phyloP scores from a whole-genome alignment of 53 echinoderm and acorn worm species.

The Temnopleurus reevesii region DNA sequence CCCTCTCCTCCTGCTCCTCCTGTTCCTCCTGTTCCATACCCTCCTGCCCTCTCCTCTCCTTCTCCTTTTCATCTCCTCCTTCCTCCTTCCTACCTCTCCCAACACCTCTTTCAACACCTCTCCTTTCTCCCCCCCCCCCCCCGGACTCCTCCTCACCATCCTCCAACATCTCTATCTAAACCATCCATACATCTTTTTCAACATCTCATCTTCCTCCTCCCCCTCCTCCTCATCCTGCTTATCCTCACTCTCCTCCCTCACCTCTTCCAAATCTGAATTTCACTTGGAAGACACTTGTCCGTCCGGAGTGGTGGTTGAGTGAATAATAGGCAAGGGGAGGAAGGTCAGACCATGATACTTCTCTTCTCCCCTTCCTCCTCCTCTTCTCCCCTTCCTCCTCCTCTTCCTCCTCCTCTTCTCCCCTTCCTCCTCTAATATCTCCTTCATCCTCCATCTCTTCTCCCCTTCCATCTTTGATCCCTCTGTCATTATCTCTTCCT shows the following conservation, averaged over 20 bases:
- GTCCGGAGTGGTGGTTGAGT: slow-evolving; percentile 4
- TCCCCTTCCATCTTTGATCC: neutral
- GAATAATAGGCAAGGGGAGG: slow-evolving; percentile 57
- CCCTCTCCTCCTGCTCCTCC: neutral
- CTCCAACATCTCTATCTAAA: neutral
- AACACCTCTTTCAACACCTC: neutral
- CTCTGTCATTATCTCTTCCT: neutral
- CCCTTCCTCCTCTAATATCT: no score
- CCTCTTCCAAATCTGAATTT: neutral
- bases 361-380: neutral
- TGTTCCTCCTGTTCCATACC: neutral
- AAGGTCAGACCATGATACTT: slow-evolving; percentile 37
- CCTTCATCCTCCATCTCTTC: neutral
- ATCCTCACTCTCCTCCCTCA: neutral
- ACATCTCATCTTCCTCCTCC: neutral
- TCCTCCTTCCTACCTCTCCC: neutral
- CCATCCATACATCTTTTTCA: neutral
- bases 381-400: neutral
- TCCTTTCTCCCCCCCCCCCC: neutral
- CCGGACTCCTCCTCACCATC: no score
- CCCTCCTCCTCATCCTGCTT: neutral
- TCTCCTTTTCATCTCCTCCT: neutral
- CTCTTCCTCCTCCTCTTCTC: neutral
- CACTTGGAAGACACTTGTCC: neutral
- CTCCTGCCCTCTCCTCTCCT: neutral